These are phyloP conservation scores for Hemiscyllium ocellatum DNA, from an alignment of 2,113 vertebrate genomes.

Conservation along the genomic window DNA sequence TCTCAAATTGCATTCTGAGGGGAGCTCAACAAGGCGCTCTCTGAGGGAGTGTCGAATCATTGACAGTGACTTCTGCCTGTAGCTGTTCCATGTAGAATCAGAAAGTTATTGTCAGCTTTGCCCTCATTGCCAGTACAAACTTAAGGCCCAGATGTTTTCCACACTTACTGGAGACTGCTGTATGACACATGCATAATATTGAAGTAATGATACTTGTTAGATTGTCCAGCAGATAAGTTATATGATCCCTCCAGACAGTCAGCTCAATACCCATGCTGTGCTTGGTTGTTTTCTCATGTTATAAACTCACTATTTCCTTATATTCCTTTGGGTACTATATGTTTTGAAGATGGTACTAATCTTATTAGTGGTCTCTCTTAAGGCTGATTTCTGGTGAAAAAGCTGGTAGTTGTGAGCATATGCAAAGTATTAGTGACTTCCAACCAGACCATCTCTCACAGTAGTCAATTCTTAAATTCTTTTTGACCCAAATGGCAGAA, in stretches of 20 bases:
- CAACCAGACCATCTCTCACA: not conserved
- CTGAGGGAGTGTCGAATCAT: too few species aligned
- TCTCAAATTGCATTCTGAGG: too few species aligned
- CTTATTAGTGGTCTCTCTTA: not conserved
- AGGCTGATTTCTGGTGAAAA: not conserved
- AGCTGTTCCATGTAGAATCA: too few species aligned
- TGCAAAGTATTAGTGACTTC: not conserved
- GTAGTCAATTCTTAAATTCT: not conserved
- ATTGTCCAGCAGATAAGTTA: not conserved
- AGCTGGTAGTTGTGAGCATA: not conserved
- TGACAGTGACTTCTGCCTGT: too few species aligned
- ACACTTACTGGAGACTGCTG: not conserved
- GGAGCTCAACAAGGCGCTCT: too few species aligned
- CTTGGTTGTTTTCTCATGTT: not conserved
- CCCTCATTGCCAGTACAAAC: too few species aligned
- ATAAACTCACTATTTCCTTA: not conserved
- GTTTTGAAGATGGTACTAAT: not conserved
- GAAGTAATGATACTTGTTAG: not conserved
- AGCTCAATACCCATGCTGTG: not conserved
- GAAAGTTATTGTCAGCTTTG: too few species aligned
- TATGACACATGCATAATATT: not conserved
- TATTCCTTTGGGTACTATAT: not conserved
- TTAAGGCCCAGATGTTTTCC: not conserved
- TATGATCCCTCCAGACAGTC: not conserved
- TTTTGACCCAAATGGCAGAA: not conserved